Evolutionary conservation across 2,113 vertebrate genomes (phyloP).

Genomic region (Semicossyphus pulcher): DNA sequence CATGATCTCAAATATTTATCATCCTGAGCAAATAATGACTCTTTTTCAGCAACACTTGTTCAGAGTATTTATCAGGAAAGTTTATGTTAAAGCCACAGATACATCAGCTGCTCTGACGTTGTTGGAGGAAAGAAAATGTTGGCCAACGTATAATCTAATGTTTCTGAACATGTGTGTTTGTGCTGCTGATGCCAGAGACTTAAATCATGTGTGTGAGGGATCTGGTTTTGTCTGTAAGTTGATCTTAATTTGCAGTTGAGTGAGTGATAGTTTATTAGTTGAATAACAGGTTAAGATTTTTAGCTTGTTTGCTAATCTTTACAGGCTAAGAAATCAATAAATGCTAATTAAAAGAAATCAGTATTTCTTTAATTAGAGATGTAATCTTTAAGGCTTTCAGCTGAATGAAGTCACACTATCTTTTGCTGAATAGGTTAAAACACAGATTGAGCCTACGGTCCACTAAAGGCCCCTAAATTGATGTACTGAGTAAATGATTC

Average conservation of each 20-base stretch:
- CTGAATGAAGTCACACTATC: too few species aligned
- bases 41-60: background rate
- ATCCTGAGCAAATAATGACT: background rate
- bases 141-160: background rate
- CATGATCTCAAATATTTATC: constrained; percentile 6
- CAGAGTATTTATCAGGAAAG: background rate
- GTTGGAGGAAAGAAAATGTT: background rate
- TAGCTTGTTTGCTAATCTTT: too few species aligned
- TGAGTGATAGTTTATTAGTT: too few species aligned
- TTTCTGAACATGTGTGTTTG: background rate
- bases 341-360: background rate
- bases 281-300: background rate
- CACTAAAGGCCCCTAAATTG: too few species aligned
- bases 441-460: too few species aligned
- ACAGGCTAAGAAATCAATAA: background rate
- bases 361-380: too few species aligned
- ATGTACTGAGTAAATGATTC: too few species aligned
- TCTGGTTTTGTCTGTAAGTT: too few species aligned
- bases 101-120: background rate
- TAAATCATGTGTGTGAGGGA: background rate
- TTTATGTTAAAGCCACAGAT: background rate
- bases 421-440: too few species aligned
- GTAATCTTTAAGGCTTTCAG: too few species aligned
- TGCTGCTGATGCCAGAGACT: too few species aligned
- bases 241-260: background rate